These are phyloP conservation scores for Enteromius paludinosus DNA, from an alignment of 2,797 vertebrate genomes.

Conservation along the genomic window DNA sequence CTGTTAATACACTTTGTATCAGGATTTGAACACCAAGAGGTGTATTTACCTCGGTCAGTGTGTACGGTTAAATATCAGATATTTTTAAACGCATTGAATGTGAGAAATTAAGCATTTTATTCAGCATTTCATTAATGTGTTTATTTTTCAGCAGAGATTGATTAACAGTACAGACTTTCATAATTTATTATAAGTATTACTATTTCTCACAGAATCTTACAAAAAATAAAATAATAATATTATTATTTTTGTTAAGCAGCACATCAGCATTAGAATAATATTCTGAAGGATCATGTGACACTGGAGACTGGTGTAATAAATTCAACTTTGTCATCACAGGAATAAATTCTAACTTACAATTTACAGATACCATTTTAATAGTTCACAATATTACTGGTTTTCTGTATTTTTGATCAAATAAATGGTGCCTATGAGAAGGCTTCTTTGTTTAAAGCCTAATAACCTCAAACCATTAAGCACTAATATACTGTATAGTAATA, in stretches of 20 bases:
- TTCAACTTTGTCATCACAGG: neutral
- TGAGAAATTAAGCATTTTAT: neutral
- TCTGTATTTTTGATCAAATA: neutral
- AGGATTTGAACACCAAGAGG: conserved; percentile 34
- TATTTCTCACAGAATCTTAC: no score
- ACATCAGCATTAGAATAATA: neutral
- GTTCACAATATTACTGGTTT: no score
- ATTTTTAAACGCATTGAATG: neutral
- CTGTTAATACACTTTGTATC: neutral
- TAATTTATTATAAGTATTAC: neutral
- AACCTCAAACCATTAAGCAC: neutral
- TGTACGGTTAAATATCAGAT: neutral
- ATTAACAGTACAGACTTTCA: neutral
- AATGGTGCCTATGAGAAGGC: neutral
- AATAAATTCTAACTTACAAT: neutral
- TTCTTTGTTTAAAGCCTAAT: neutral
- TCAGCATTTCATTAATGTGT: neutral
- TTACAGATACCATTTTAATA: neutral
- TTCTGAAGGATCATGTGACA: neutral
- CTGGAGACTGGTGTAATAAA: neutral
- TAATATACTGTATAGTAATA: no score
- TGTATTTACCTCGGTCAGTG: neutral
- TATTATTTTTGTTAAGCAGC: neutral
- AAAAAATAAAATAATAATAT: neutral
- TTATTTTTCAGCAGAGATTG: neutral